Evolutionary conservation across 2,888 invertebrate genomes (phyloP).

Genomic region (Dolichopus griseipennis): DNA sequence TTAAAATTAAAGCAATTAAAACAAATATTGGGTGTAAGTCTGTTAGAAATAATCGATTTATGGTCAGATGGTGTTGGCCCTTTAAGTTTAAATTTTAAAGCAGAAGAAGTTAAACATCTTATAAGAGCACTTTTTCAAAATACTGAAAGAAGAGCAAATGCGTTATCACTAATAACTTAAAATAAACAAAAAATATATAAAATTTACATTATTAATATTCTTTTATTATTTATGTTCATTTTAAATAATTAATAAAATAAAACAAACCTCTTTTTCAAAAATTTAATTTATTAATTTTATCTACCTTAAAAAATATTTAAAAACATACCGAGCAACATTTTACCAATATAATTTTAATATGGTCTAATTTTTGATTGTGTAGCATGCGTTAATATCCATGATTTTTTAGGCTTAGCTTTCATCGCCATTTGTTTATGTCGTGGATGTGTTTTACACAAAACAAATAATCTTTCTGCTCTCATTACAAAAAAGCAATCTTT

Average conservation of each 20-base stretch:
- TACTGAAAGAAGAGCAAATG: conserved; percentile 75
- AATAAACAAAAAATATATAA: too few species aligned
- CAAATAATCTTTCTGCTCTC: conserved; percentile 57
- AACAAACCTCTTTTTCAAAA: too few species aligned
- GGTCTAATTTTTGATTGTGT: conserved; percentile 50
- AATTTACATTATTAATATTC: too few species aligned
- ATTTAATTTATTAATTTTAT: too few species aligned
- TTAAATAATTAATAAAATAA: too few species aligned
- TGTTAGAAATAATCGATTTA: conserved; percentile 74
- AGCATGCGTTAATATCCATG: conserved; percentile 68
- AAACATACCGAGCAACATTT: too few species aligned
- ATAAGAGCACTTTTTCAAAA: conserved; percentile 91
- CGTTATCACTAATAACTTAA: conserved; percentile 36
- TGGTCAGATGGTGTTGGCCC: conserved; percentile 89
- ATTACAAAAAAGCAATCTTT: conserved; percentile 68
- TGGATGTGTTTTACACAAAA: conserved; percentile 65
- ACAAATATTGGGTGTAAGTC: conserved; percentile 68
- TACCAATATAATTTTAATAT: conserved; percentile 24
- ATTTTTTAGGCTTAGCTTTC: conserved; percentile 57
- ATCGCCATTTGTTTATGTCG: conserved; percentile 76
- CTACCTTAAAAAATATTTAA: too few species aligned
- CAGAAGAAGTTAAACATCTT: conserved; percentile 71
- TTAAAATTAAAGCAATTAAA: conserved; percentile 71
- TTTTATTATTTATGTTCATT: too few species aligned
- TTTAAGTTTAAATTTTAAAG: conserved; percentile 69